Base-by-base conservation (phyloP, 2,888 invertebrate genomes). In the Agrochola litura region DNA sequence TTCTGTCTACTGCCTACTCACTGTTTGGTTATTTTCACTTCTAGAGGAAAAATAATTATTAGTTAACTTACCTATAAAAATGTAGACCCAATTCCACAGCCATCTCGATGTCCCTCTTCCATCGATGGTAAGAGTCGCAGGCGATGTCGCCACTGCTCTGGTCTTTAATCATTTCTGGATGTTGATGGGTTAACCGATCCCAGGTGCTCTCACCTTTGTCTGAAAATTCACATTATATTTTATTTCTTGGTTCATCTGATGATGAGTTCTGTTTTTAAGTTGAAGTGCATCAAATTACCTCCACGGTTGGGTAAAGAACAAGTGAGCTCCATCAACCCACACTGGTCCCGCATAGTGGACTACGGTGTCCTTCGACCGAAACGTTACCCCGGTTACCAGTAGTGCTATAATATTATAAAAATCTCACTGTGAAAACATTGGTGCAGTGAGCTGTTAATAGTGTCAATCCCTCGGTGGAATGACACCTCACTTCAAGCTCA, bases 81-180 rank as follows among this genome's bases (percentile, higher is more conserved):
- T 97, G 88, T 22, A 97, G 94, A 3, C 97, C 97, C 8, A 97
- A 85, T 30, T 96, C 91, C 66, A 95, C 95, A 4, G 97, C 90
- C 72, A 97, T 94, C 75, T 96, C 90, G 0, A 98, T 95, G 88
- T 98, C 98, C 70, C 97, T 95, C 87, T 95, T 92, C 93, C 97
- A 97, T 43, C 94, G 95, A 87, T 97, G 96, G 90, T 98, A 98
- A 12, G 97, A 97, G 91, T 98, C 97, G 85, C 97, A 97, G 0
- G 98, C 97, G 0, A 97, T 91, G 83, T 98, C 90, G 0, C 87
- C 91, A 63, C 67, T 90, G 52, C 60, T 65, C 1, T 9, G 30
- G 16, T 81, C 83, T 0, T 1, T 2, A 0, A 84, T 85, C 9
- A 5, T 46, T 10, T 61, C 56, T 1, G 89, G 86, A 0, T 63